Conservation (phyloP, 2,888 invertebrate species). For the Meandrusa payeni region DNA sequence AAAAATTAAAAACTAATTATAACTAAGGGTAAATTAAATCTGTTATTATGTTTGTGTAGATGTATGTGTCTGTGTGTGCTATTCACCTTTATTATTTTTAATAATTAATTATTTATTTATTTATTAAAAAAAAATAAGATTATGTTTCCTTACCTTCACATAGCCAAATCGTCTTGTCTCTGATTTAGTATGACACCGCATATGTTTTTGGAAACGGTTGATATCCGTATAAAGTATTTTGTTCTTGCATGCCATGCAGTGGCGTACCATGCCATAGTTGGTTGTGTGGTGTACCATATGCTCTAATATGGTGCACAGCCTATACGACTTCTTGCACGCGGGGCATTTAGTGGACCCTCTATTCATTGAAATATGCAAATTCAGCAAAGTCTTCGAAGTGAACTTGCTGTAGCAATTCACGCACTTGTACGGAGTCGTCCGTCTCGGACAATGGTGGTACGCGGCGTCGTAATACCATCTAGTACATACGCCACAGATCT, state of each 20-base stretch:
- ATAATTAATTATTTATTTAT: no score
- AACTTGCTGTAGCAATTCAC: neutral
- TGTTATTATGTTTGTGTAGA: no score
- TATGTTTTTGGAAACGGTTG: neutral
- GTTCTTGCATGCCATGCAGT: neutral
- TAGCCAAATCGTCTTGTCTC: no score
- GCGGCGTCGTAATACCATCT: neutral
- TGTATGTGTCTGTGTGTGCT: no score
- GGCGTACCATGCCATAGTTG: neutral
- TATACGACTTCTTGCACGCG: neutral
- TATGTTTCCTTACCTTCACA: no score
- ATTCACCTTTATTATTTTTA: no score
- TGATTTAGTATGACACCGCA: no score
- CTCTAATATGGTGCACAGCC: neutral
- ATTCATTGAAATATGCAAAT: neutral
- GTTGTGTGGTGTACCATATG: constrained; percentile 4
- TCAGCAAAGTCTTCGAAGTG: neutral
- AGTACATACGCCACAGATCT: neutral
- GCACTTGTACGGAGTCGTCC: neutral
- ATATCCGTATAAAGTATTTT: no score
- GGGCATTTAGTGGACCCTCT: neutral
- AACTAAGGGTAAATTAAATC: no score
- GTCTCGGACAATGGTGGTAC: constrained; percentile 10
- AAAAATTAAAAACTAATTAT: no score
- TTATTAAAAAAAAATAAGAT: no score